These are phyloP conservation scores for Pollicipes pollicipes DNA, from an alignment of 1,140 invertebrate species.

Conservation along the genomic window DNA sequence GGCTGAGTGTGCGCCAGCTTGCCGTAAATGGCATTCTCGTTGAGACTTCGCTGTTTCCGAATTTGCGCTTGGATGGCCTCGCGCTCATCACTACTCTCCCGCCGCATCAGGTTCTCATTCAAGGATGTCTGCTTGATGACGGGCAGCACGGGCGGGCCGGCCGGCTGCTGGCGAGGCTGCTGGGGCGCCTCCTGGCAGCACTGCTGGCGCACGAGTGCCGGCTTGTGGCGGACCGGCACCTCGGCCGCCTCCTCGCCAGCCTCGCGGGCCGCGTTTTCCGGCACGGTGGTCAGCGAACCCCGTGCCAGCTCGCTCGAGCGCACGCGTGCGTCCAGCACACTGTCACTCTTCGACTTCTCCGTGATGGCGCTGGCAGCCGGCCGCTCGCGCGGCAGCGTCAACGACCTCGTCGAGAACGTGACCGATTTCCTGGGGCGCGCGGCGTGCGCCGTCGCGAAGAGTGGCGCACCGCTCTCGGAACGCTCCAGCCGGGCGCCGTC, in stretches of 20 bases:
- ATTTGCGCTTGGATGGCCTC: constrained; percentile 65
- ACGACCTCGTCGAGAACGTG: not conserved
- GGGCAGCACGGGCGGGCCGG: constrained; percentile 4
- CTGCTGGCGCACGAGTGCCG: constrained; percentile 1
- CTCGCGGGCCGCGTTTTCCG: not conserved
- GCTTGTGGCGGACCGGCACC: not conserved
- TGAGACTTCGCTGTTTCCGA: constrained; percentile 69
- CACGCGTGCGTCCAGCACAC: not conserved
- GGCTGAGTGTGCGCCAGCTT: constrained; percentile 36
- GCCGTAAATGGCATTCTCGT: constrained; percentile 64
- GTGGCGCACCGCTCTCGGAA: not conserved
- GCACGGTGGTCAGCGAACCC: not conserved
- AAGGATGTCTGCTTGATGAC: constrained; percentile 58
- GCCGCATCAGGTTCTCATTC: constrained; percentile 66
- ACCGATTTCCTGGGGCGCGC: not conserved
- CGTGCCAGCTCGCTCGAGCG: not conserved
- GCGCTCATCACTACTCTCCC: constrained; percentile 59
- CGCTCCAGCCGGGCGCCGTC: not conserved
- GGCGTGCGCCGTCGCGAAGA: too few species aligned
- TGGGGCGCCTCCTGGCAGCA: too few species aligned
- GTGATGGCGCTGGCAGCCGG: not conserved
- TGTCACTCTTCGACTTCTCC: not conserved
- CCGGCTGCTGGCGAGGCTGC: constrained; percentile 7
- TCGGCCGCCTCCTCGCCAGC: constrained; percentile 19
- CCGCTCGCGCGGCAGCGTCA: not conserved